Conservation (phyloP, 2,797 vertebrate species). For the Spheniscus humboldti region DNA sequence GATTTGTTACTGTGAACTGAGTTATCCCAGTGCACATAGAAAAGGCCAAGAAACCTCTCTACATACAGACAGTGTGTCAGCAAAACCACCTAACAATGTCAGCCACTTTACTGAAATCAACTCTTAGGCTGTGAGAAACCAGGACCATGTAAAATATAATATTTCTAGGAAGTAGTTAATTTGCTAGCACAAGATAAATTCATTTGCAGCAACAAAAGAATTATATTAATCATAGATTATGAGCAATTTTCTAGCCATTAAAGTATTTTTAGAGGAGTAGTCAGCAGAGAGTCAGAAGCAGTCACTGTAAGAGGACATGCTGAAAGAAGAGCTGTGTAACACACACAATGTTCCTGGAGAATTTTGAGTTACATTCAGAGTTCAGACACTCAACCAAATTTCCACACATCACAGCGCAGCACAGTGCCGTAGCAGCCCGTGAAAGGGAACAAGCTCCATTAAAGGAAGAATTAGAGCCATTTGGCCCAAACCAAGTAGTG, state of each 20-base stretch:
- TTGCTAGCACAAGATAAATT: not conserved
- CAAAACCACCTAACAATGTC: not conserved
- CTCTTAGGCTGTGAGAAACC: not conserved
- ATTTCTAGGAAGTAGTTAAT: not conserved
- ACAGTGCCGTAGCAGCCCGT: rapidly evolving
- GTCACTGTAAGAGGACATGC: not conserved
- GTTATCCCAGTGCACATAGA: not conserved
- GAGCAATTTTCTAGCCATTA: not conserved
- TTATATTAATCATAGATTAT: not conserved
- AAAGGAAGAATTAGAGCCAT: not conserved
- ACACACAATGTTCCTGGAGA: not conserved
- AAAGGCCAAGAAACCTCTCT: not conserved
- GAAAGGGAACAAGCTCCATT: not conserved
- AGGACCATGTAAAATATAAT: not conserved
- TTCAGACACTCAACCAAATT: not conserved
- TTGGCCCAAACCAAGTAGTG: not conserved
- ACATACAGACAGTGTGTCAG: not conserved
- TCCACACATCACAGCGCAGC: not conserved
- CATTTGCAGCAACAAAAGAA: not conserved
- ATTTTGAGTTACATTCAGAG: not conserved
- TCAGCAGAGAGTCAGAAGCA: not conserved
- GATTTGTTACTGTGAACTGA: not conserved
- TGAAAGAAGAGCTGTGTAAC: not conserved
- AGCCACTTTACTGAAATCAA: not conserved
- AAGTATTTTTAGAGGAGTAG: not conserved